These are phyloP conservation scores for Sus cebifrons DNA, from an alignment of 2,797 vertebrate species.

Conservation along the genomic window DNA sequence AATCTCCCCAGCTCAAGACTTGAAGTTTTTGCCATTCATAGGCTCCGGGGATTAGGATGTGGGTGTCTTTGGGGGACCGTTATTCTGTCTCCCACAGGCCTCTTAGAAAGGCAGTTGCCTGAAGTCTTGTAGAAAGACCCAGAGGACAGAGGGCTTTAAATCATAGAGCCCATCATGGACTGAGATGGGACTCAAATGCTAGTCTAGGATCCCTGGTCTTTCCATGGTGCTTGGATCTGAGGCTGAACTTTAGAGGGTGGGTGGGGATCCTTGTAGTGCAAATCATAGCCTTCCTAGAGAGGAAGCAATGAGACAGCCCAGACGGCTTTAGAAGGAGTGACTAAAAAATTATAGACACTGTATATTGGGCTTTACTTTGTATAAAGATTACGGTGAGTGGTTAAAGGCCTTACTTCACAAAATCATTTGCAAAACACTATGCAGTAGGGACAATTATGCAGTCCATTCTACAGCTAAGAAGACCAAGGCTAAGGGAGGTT, in stretches of 20 bases:
- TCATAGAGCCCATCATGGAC: background rate
- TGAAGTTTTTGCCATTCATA: background rate
- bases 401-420: constrained; percentile 2
- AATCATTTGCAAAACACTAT: background rate
- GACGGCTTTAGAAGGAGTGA: background rate
- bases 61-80: background rate
- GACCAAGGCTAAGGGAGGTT: background rate
- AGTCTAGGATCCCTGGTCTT: background rate
- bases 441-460: background rate
- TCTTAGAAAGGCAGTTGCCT: background rate
- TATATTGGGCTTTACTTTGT: background rate
- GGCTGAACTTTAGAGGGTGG: background rate
- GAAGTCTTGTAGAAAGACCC: background rate
- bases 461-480: background rate
- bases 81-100: background rate
- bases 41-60: background rate
- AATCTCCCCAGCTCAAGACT: background rate
- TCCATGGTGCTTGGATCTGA: background rate
- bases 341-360: background rate
- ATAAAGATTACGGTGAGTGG: background rate
- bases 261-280: background rate
- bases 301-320: background rate
- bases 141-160: background rate
- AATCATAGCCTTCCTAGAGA: background rate
- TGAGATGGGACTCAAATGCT: background rate